phyloP scores from a whole-genome alignment of 2,797 vertebrate genomes.

The Scolopax bukidnonensis region DNA sequence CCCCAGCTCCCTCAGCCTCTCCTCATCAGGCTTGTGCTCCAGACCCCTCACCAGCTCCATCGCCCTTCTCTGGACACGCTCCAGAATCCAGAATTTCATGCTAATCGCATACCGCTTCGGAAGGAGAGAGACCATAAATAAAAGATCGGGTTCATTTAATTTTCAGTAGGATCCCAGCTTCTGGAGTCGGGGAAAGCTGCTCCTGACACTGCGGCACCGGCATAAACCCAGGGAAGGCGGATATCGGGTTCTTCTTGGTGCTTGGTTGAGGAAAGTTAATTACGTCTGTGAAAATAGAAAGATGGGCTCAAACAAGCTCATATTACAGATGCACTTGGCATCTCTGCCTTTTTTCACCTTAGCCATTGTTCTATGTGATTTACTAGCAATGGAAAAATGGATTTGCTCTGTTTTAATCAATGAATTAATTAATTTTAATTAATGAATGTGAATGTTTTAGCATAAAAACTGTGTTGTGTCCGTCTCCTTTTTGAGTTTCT shows the following conservation, averaged over 20 bases:
- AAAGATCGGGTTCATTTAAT: background rate
- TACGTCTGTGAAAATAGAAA: fast-evolving
- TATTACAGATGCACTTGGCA: background rate
- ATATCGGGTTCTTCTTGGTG: background rate
- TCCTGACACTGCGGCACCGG: background rate
- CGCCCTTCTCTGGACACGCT: background rate
- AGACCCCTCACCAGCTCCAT: background rate
- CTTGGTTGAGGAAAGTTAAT: fast-evolving
- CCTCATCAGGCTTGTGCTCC: background rate
- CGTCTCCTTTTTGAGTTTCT: background rate
- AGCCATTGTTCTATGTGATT: background rate
- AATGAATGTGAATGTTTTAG: background rate
- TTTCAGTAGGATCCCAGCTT: constrained; percentile 18
- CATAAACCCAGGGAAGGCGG: fast-evolving
- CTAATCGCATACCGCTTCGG: fast-evolving
- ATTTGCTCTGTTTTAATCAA: background rate
- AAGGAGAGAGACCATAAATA: background rate
- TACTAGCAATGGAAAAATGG: background rate
- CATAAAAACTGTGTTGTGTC: background rate
- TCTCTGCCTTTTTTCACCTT: background rate
- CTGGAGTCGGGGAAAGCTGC: background rate
- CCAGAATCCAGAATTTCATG: background rate
- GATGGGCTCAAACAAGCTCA: background rate
- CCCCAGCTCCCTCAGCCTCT: background rate
- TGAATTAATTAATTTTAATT: constrained; percentile 16